Evolutionary conservation across 2,797 vertebrate species (phyloP).

Genomic region (Heliangelus exortis): DNA sequence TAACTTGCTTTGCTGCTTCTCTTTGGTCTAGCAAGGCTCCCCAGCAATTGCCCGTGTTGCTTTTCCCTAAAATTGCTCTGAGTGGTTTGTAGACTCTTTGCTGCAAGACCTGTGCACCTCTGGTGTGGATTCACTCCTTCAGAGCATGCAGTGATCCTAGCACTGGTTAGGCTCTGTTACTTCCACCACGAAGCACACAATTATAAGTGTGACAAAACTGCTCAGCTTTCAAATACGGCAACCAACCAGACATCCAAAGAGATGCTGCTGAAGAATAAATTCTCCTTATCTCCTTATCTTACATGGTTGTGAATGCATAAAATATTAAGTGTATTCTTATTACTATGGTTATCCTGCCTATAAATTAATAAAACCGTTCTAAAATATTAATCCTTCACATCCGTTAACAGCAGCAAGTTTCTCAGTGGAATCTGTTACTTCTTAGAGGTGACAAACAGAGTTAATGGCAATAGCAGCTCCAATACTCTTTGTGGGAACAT

Average conservation of each 20-base stretch:
- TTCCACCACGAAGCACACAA: background rate
- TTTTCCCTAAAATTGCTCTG: background rate
- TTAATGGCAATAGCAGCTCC: background rate
- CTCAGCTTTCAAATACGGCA: background rate
- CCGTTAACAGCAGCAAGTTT: background rate
- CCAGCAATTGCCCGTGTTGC: background rate
- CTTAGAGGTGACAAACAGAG: constrained; percentile 2
- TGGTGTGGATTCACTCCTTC: background rate
- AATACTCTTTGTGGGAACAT: background rate
- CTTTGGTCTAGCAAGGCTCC: background rate
- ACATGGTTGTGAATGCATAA: background rate
- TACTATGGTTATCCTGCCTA: background rate
- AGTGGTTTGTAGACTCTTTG: background rate
- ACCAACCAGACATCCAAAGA: background rate
- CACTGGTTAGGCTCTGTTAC: rapidly evolving
- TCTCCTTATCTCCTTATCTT: background rate
- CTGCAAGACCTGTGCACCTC: background rate
- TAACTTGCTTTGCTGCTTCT: background rate
- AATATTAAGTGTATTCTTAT: background rate
- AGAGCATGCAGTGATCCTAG: rapidly evolving
- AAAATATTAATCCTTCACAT: constrained; percentile 33
- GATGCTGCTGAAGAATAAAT: background rate
- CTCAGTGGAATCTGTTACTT: background rate
- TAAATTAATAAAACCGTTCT: background rate
- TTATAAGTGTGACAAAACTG: background rate